Conservation (phyloP, 2,888 invertebrate genomes). For the Miltochrista miniata region DNA sequence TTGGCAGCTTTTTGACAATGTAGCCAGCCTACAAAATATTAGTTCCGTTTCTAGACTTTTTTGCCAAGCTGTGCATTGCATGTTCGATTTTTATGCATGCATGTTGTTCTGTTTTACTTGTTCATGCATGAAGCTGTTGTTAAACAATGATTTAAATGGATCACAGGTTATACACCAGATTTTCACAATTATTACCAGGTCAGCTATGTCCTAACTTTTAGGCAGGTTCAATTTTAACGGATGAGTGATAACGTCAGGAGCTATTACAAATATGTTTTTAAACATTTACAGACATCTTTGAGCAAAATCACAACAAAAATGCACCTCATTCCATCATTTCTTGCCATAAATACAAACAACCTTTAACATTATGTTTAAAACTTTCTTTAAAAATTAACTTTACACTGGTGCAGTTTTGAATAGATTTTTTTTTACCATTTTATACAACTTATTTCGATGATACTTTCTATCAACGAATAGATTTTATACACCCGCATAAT, state of each 20-base stretch:
- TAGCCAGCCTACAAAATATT: too few species aligned
- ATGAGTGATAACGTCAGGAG: conserved; percentile 8
- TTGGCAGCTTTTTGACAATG: too few species aligned
- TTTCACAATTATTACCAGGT: too few species aligned
- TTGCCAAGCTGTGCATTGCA: too few species aligned
- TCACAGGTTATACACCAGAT: too few species aligned
- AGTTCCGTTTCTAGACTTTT: too few species aligned
- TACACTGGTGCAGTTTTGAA: conserved; percentile 34
- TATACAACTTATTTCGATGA: conserved; percentile 14
- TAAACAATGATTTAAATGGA: too few species aligned
- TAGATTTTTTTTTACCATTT: conserved; percentile 18
- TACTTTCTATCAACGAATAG: conserved; percentile 14
- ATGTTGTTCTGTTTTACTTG: too few species aligned
- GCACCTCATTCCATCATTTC: conserved; percentile 17
- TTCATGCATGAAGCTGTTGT: too few species aligned
- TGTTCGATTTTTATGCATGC: too few species aligned
- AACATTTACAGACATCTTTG: conserved; percentile 9
- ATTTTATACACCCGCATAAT: conserved; percentile 7
- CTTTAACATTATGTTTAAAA: not conserved
- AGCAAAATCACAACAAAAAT: conserved; percentile 41
- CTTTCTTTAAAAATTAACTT: conserved; percentile 9
- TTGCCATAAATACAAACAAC: conserved; percentile 11
- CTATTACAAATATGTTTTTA: conserved; percentile 10
- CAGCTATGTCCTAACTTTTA: too few species aligned
- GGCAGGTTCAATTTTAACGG: too few species aligned